Conservation (phyloP, 2,888 invertebrate genomes). For the Acleris emargana region DNA sequence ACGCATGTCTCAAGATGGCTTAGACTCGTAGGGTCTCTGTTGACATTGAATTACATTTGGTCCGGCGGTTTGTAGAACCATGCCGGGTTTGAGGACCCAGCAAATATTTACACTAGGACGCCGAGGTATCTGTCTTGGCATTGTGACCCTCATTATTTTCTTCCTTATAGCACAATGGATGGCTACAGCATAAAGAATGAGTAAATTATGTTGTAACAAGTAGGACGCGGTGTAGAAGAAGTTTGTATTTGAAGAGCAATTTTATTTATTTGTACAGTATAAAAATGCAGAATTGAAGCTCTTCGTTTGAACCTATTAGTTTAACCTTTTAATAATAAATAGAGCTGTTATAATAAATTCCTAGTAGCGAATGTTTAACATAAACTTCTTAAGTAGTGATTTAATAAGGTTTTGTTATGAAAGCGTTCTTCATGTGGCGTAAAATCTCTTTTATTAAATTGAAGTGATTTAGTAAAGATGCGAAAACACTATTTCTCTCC, state of each 20-base stretch:
- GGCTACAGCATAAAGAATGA: neutral
- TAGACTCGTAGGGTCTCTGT: conserved; percentile 18
- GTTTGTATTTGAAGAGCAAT: neutral
- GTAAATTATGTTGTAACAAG: neutral
- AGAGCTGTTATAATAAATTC: too few relatives aligned
- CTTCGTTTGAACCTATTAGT: too few relatives aligned
- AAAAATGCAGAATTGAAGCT: too few relatives aligned
- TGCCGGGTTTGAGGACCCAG: conserved; percentile 11
- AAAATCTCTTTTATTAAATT: too few relatives aligned
- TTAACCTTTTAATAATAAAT: too few relatives aligned
- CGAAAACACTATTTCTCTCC: too few relatives aligned
- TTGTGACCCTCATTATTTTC: conserved; percentile 27
- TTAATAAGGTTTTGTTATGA: too few relatives aligned
- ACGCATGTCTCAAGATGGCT: conserved; percentile 7
- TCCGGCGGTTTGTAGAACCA: conserved; percentile 22
- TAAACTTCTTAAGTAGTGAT: too few relatives aligned
- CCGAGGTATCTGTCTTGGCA: conserved; percentile 14
- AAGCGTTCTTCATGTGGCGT: too few relatives aligned
- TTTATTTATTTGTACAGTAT: too few relatives aligned
- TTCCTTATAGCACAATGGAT: conserved; percentile 14
- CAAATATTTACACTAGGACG: conserved; percentile 32
- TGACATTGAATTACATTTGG: conserved; percentile 32
- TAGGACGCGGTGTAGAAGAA: neutral
- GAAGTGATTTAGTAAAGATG: too few relatives aligned
- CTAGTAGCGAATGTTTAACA: too few relatives aligned